Evolutionary conservation across 1,140 invertebrate genomes (phyloP).

Genomic region (Drosophila sp.): DNA sequence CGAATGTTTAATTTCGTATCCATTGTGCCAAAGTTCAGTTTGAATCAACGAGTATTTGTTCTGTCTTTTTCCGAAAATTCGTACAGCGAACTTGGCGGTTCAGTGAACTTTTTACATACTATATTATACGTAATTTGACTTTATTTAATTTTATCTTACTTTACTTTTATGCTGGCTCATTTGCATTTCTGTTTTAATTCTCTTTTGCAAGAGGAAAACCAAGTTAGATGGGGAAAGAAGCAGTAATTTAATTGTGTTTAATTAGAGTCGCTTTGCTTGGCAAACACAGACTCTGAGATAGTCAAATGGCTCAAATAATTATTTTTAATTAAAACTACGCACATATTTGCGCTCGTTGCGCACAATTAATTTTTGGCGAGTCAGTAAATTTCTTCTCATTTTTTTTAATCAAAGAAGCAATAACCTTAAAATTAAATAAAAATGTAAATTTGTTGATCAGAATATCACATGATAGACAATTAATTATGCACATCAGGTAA

Average conservation of each 20-base stretch:
- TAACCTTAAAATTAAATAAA: conserved; percentile 42
- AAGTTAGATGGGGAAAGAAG: conserved; percentile 4
- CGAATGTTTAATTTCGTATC: conserved; percentile 12
- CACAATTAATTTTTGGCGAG: conserved; percentile 53
- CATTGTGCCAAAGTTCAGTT: conserved; percentile 49
- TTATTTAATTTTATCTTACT: conserved; percentile 18
- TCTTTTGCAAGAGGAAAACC: conserved; percentile 31
- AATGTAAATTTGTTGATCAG: conserved; percentile 7
- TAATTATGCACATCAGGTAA: conserved; percentile 64
- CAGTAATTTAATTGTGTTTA: conserved; percentile 74
- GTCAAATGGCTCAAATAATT: conserved; percentile 57
- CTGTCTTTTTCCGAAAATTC: conserved; percentile 29
- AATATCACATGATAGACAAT: conserved; percentile 20
- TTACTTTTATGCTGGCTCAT: conserved; percentile 66
- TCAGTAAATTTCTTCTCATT: conserved; percentile 26
- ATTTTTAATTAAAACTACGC: conserved; percentile 68
- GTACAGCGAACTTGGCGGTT: conserved; percentile 58
- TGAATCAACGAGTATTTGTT: conserved; percentile 13
- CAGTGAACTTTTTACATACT: conserved; percentile 55
- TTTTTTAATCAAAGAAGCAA: conserved; percentile 37
- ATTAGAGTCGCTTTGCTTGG: conserved; percentile 64
- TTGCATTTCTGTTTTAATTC: conserved; percentile 59
- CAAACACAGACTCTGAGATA: conserved; percentile 15
- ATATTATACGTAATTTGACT: conserved; percentile 12
- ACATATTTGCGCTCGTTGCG: conserved; percentile 61